Base-by-base conservation (phyloP, 2,888 invertebrate species). In the Drosophila meridionalis region DNA sequence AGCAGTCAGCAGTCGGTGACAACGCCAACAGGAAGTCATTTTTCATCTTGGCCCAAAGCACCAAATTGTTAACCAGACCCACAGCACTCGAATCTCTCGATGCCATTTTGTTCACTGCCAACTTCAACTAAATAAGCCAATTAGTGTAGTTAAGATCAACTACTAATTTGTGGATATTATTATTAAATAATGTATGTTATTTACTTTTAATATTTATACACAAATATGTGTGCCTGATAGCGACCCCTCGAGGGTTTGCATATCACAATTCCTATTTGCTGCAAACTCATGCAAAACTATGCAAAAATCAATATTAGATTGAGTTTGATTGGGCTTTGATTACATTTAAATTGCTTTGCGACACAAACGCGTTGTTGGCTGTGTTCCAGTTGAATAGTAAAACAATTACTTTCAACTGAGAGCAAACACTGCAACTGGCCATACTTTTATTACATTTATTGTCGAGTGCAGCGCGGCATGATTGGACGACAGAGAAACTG, bases 1-100 rank as follows among this genome's bases (percentile, higher is more conserved):
- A 58, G 9, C 42, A 32, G 28, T 5, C 34, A 47, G 12, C 63
- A 63, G 36, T 28, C 56, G 43, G 34, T 36, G 30, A 56, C 50
- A n/a, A 38, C 40, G 30, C n/a, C 57, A 52, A 69, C 76, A 77
- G 78, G 78, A 73, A 77, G 55, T 77, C 47, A 40, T 77, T 73
- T 71, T 28, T 73, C 71, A 55, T 62, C 36, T 58, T 62, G 47
- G 52, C 57, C 43, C 34, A 73, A 12, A 57, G 45, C 57, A n/a
- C 30, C 48, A 34, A 34, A 36, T 20, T 20, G 34, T 45, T 50
- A 70, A 14, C 38, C 56, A 53, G 42, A 69, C 47, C 36, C 48
- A 38, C 26, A 45, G 26, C 12, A 45, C 20, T 55, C n/a, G 30
- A 45, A 30, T 38, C 32, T 43, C 14, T 32, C 48, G 38, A 14